Percentiles rank a stretch among this genome's conserved stretches.
Conservation (phyloP, 2,113 vertebrate genomes). For the Seriola aureovittata region DNA sequence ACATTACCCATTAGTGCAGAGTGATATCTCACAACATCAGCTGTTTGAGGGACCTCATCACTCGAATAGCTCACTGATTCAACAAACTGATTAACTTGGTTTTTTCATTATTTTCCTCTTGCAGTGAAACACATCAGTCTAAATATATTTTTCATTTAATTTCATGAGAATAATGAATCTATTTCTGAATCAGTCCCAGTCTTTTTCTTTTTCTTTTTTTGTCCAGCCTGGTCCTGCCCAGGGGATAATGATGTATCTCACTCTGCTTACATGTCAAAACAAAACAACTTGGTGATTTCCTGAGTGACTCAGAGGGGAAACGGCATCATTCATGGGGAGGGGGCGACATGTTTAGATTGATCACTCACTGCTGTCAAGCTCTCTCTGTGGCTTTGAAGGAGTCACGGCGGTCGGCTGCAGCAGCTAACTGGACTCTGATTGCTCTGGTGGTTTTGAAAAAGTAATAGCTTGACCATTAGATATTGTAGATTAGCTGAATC, state of each 20-base stretch:
- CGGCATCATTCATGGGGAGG: not conserved
- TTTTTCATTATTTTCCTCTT: not conserved
- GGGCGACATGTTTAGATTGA: not conserved
- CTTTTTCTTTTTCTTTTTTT: too few species aligned
- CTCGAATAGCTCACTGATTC: slow-evolving; percentile 3
- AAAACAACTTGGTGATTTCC: not conserved
- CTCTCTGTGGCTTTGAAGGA: not conserved
- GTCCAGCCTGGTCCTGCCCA: not conserved
- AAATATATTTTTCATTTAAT: not conserved
- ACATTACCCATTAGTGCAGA: slow-evolving; percentile 29
- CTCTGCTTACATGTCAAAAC: not conserved
- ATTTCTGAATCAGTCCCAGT: not conserved
- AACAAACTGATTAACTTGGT: not conserved
- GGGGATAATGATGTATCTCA: not conserved
- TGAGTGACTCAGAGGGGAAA: not conserved
- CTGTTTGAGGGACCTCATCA: slow-evolving; percentile 21
- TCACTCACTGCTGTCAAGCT: not conserved
- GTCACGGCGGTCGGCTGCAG: too few species aligned
- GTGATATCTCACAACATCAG: slow-evolving; percentile 39
- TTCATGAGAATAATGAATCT: not conserved
- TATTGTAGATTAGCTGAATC: not conserved
- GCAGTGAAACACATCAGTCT: not conserved
- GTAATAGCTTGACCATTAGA: too few species aligned
- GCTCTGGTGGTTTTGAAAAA: too few species aligned
- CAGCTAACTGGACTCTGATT: too few species aligned